Evolutionary conservation across 2,113 vertebrate genomes (phyloP).

Genomic region (Girardinichthys multiradiatus): DNA sequence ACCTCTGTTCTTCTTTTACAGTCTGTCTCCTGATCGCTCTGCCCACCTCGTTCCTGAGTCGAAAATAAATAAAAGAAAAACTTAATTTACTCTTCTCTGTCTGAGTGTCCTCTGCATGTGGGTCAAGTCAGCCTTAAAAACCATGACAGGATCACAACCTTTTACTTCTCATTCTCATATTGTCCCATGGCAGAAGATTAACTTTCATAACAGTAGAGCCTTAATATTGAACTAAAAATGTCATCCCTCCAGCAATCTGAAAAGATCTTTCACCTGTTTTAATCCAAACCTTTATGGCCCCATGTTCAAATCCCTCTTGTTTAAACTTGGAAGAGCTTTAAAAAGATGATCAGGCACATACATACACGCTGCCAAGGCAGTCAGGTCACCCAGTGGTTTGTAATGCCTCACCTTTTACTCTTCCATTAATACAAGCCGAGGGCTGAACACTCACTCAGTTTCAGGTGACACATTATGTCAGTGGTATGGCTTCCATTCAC

Average conservation of each 20-base stretch:
- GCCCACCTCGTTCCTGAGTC: too few species aligned
- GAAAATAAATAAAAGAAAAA: too few species aligned
- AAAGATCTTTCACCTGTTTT: not conserved
- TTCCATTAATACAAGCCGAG: conserved; percentile 24
- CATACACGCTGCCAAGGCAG: conserved; percentile 23
- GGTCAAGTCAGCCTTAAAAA: too few species aligned
- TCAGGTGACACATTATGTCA: not conserved
- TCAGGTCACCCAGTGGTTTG: not conserved
- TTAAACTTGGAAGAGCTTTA: not conserved
- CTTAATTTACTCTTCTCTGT: too few species aligned
- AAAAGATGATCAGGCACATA: conserved; percentile 4
- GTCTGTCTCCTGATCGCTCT: too few species aligned
- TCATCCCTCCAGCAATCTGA: conserved; percentile 7
- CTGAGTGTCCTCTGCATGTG: too few species aligned
- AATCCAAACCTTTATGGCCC: not conserved
- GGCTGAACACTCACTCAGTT: conserved; percentile 4
- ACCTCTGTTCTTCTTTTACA: too few species aligned
- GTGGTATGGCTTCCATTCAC: not conserved
- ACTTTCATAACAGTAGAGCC: conserved; percentile 6
- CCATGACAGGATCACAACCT: conserved; percentile 8
- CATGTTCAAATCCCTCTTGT: conserved; percentile 26
- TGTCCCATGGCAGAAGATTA: conserved; percentile 7
- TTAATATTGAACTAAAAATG: not conserved
- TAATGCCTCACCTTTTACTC: conserved; percentile 42
- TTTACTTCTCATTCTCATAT: not conserved